Evolutionary conservation across 2,113 vertebrate genomes (phyloP).

Genomic region (Ceyx margarethae): DNA sequence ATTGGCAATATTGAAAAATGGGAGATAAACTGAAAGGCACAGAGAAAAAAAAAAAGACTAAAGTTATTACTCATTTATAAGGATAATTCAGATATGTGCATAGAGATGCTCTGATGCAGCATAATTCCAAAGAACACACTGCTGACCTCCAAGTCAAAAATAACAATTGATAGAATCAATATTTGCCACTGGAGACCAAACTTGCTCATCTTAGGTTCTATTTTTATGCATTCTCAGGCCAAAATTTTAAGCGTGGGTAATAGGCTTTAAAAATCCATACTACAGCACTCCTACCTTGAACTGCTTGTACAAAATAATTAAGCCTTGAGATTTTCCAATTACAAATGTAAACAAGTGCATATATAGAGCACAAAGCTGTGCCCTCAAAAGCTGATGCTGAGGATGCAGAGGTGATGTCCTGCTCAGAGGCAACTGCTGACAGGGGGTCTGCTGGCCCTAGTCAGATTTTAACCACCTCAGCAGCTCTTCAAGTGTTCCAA

Average conservation of each 20-base stretch:
- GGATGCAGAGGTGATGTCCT: not conserved
- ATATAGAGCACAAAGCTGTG: not conserved
- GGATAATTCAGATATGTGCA: not conserved
- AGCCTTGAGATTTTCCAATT: not conserved
- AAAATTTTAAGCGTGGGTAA: not conserved
- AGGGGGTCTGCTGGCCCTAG: not conserved
- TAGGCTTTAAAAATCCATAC: not conserved
- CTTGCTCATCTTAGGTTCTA: not conserved
- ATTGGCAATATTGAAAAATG: not conserved
- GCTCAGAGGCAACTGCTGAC: not conserved
- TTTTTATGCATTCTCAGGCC: not conserved
- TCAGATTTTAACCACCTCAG: not conserved
- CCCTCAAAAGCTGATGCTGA: not conserved
- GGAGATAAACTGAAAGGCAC: not conserved
- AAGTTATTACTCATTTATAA: not conserved
- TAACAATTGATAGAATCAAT: not conserved
- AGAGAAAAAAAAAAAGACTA: not conserved
- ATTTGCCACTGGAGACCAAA: not conserved
- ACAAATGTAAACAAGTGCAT: not conserved
- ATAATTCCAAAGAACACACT: not conserved
- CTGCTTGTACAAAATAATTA: not conserved
- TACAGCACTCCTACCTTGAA: fast-evolving
- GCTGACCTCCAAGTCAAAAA: not conserved
- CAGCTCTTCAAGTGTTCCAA: not conserved
- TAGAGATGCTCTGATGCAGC: not conserved